These are phyloP conservation scores for Podargus strigoides DNA, from an alignment of 2,797 vertebrate genomes.

Conservation along the genomic window DNA sequence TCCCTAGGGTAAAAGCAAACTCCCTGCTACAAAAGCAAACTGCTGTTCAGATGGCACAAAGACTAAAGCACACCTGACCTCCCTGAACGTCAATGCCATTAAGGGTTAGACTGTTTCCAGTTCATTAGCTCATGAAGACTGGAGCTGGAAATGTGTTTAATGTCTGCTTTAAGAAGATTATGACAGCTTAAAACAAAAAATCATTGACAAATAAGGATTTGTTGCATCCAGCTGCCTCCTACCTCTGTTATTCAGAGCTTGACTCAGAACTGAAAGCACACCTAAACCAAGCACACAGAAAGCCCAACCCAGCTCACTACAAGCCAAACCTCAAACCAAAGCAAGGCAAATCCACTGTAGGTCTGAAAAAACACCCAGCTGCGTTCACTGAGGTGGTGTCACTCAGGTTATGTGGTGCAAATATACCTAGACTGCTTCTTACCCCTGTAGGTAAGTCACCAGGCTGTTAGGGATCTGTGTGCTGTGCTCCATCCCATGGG, in stretches of 20 bases:
- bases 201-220: neutral
- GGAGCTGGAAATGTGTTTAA: neutral
- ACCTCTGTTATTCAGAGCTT: neutral
- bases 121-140: neutral
- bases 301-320: neutral
- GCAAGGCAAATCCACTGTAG: neutral
- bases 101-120: neutral
- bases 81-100: rapidly evolving
- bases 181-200: neutral
- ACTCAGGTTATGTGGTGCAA: neutral
- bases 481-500: neutral
- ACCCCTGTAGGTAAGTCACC: neutral
- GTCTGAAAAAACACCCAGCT: neutral
- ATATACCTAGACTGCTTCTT: neutral
- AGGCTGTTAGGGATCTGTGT: neutral
- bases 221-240: constrained; percentile 9
- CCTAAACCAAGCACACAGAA: neutral
- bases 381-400: neutral
- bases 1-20: neutral
- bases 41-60: neutral
- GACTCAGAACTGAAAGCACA: neutral
- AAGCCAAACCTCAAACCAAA: neutral
- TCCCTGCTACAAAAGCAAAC: neutral
- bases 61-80: neutral
- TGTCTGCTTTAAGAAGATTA: neutral